Evolutionary conservation across 2,113 vertebrate genomes (phyloP).

Genomic region (Phylloscopus whistleri): DNA sequence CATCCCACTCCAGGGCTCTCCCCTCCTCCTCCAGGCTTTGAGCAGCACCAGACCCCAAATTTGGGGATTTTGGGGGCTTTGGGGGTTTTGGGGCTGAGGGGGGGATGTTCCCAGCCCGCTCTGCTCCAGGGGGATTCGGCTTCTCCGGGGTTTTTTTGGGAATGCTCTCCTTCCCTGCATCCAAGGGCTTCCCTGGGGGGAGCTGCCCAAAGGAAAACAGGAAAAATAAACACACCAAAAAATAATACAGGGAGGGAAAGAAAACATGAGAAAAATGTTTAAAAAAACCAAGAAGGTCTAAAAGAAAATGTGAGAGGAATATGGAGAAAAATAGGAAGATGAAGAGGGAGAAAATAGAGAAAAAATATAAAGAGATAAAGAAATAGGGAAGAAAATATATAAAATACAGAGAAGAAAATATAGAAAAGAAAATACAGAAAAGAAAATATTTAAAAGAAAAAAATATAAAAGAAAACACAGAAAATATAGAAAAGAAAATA

Average conservation of each 20-base stretch:
- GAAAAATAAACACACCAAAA: too few relatives aligned
- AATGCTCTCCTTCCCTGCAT: accelerated
- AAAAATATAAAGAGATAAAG: too few relatives aligned
- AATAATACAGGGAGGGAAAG: accelerated
- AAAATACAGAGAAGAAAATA: neutral
- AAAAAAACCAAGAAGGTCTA: too few relatives aligned
- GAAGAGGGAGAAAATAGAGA: too few relatives aligned
- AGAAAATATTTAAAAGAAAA: neutral
- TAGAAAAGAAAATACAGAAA: too few relatives aligned
- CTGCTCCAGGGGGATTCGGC: neutral
- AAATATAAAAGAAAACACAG: neutral
- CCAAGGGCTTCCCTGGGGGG: accelerated
- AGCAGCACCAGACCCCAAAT: neutral
- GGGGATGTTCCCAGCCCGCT: neutral
- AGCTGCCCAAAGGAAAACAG: neutral
- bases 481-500: neutral
- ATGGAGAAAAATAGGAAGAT: neutral
- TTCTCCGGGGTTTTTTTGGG: neutral
- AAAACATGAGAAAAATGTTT: too few relatives aligned
- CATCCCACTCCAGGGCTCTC: neutral
- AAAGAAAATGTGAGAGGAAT: neutral
- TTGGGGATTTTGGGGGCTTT: neutral
- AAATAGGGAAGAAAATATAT: neutral
- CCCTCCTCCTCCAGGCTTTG: neutral
- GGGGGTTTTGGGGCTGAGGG: neutral